These are phyloP conservation scores for Umimayanthus chanpuru DNA, from an alignment of 92 coral and sea anemone genomes.

Conservation along the genomic window DNA sequence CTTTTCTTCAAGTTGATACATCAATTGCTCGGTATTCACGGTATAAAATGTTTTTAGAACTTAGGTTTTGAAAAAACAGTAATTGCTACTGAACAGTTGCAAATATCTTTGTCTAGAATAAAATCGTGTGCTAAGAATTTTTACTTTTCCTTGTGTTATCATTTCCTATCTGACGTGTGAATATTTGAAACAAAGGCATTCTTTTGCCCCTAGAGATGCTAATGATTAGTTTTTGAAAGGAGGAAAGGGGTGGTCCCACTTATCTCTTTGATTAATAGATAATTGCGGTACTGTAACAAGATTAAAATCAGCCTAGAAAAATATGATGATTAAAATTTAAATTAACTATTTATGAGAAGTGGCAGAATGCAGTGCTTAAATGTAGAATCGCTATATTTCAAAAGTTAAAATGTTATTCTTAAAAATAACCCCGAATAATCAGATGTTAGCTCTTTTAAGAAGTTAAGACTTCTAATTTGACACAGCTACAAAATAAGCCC, in stretches of 20 bases:
- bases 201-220: background rate
- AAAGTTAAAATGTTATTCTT: background rate
- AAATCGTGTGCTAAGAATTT: background rate
- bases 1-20: too few species aligned
- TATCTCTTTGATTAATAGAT: too few species aligned
- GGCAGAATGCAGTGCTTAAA: background rate
- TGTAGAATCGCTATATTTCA: background rate
- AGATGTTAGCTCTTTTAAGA: too few species aligned
- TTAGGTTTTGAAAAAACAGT: background rate
- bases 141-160: background rate
- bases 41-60: background rate
- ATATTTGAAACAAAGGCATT: background rate
- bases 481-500: background rate
- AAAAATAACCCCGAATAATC: too few species aligned
- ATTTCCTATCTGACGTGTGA: too few species aligned
- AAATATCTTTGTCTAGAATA: too few species aligned
- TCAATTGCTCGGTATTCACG: too few species aligned
- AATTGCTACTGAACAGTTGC: background rate
- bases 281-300: background rate
- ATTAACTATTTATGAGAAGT: background rate
- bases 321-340: too few species aligned
- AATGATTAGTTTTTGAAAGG: too few species aligned
- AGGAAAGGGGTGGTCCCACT: background rate
- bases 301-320: background rate
- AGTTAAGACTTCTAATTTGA: too few species aligned